Percentiles rank a stretch among this genome's conserved stretches.
Evolutionary conservation across 2,113 vertebrate genomes (phyloP).

Genomic region (Trematomus loennbergii): DNA sequence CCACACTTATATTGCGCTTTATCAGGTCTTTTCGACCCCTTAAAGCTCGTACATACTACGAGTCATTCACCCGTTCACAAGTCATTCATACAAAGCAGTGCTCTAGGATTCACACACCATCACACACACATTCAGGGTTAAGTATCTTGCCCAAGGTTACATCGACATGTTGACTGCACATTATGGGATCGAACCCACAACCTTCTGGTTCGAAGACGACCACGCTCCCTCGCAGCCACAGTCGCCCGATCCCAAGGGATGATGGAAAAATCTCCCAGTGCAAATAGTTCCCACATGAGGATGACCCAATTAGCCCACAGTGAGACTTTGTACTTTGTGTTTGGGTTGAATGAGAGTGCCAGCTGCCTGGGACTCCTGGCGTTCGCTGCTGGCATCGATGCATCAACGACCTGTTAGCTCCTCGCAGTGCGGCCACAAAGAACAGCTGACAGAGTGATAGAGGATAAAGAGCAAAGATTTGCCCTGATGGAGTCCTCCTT

Average conservation of each 20-base stretch:
- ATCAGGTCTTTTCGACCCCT: too few species aligned
- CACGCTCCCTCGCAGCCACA: too few species aligned
- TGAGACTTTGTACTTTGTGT: constrained; percentile 76
- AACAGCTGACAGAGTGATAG: constrained; percentile 25
- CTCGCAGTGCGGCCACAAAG: constrained; percentile 1
- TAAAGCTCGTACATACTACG: too few species aligned
- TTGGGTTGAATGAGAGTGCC: constrained; percentile 71
- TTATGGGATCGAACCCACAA: too few species aligned
- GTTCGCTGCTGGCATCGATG: constrained; percentile 60
- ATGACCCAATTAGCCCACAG: constrained; percentile 79
- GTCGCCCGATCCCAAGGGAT: constrained; percentile 4
- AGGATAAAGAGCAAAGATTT: constrained; percentile 6
- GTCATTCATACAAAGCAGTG: too few species aligned
- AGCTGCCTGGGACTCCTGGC: constrained; percentile 77
- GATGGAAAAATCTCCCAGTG: constrained; percentile 35
- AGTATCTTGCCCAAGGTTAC: too few species aligned
- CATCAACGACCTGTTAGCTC: constrained; percentile 62
- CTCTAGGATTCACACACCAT: too few species aligned
- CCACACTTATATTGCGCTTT: too few species aligned
- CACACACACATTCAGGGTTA: too few species aligned
- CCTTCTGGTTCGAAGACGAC: too few species aligned
- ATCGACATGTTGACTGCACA: too few species aligned
- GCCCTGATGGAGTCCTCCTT: neutral
- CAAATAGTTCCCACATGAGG: constrained; percentile 72
- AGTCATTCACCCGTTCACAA: too few species aligned